Evolutionary conservation across 2,797 vertebrate species (phyloP).

Genomic region (Benthosema pterotum): DNA sequence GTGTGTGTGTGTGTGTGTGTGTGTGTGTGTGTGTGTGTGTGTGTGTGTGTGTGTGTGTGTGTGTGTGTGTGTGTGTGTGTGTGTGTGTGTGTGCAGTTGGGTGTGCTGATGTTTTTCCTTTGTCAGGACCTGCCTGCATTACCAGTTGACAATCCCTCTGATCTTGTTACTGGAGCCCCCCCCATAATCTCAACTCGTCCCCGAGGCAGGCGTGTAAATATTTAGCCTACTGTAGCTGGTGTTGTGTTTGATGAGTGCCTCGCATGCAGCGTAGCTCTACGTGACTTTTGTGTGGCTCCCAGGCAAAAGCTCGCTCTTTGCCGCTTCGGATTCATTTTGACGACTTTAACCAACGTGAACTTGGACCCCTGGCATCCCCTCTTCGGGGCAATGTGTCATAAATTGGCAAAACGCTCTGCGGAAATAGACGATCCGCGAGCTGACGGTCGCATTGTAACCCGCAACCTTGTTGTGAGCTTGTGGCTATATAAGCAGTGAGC

Average conservation of each 20-base stretch:
- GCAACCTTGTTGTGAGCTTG: too few species aligned
- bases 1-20: slow-evolving; percentile 4
- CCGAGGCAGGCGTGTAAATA: slow-evolving; percentile 64
- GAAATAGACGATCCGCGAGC: too few species aligned
- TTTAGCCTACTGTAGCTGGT: slow-evolving; percentile 46
- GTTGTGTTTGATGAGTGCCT: slow-evolving; percentile 47
- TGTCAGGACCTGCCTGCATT: slow-evolving; percentile 64
- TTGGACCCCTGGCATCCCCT: too few species aligned
- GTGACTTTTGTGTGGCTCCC: background rate
- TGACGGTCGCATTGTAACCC: too few species aligned
- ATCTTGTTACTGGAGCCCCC: slow-evolving; percentile 56
- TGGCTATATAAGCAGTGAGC: too few species aligned
- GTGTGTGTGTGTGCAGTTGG: slow-evolving; percentile 21
- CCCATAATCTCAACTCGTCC: slow-evolving; percentile 60
- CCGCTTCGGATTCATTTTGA: too few species aligned
- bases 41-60: slow-evolving; percentile 38
- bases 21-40: slow-evolving; percentile 30
- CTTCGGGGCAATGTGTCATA: too few species aligned
- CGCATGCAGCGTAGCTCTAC: slow-evolving; percentile 34
- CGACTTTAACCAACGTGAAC: too few species aligned
- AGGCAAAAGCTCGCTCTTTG: too few species aligned
- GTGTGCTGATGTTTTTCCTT: slow-evolving; percentile 43
- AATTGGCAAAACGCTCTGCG: too few species aligned
- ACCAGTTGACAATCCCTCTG: slow-evolving; percentile 67
- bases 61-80: slow-evolving; percentile 30